Evolutionary conservation across 2,888 invertebrate genomes (phyloP).

Genomic region (Branchipolynoe longqiensis): DNA sequence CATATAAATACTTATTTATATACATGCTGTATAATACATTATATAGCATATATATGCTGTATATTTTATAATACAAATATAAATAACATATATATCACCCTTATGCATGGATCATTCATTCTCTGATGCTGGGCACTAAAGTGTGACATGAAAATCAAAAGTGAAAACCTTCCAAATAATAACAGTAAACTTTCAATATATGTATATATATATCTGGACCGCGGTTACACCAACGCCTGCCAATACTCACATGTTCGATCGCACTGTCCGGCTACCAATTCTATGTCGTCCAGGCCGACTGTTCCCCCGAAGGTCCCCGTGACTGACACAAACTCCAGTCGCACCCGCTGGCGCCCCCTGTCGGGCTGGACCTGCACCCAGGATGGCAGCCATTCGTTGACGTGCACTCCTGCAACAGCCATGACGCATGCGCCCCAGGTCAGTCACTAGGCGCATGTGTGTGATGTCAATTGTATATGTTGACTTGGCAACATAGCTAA

Average conservation of each 20-base stretch:
- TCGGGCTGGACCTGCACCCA: not conserved
- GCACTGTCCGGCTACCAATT: not conserved
- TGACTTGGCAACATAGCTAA: no score
- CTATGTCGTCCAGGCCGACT: not conserved
- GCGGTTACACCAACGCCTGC: no score
- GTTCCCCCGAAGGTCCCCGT: conserved; percentile 1
- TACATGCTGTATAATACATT: not conserved
- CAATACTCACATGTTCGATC: not conserved
- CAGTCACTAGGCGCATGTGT: not conserved
- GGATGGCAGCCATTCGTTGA: not conserved
- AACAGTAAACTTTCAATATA: no score
- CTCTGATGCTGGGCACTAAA: no score
- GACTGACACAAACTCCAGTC: not conserved
- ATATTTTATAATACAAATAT: not conserved
- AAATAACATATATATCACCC: no score
- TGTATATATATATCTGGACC: no score
- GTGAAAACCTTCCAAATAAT: no score
- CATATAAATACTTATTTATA: not conserved
- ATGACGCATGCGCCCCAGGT: no score
- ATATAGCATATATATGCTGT: not conserved
- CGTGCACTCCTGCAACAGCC: not conserved
- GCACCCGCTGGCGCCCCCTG: not conserved
- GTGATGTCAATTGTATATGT: not conserved
- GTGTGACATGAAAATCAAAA: no score
- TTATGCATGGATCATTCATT: no score